These are phyloP conservation scores for Amia ocellicauda DNA, from an alignment of 2,113 vertebrate species.

Conservation along the genomic window DNA sequence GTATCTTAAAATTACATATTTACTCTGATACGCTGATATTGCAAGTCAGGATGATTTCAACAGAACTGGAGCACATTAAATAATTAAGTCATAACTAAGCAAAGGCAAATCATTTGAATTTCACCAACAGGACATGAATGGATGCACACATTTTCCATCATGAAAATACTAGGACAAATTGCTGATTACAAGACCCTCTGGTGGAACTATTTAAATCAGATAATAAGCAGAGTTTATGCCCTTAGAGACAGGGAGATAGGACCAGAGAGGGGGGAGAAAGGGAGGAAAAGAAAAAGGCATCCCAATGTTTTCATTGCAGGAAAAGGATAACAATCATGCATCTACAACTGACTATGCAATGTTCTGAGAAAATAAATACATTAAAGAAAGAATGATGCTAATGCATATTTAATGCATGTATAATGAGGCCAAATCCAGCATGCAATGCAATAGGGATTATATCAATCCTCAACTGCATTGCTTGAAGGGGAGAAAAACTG, in stretches of 20 bases:
- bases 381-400: background rate
- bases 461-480: background rate
- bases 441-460: slow-evolving; percentile 4
- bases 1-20: too few species aligned
- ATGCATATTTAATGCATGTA: slow-evolving; percentile 6
- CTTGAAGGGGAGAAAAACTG: slow-evolving; percentile 2
- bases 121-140: background rate
- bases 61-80: too few species aligned
- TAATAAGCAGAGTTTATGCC: too few species aligned
- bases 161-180: background rate
- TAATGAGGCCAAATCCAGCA: slow-evolving; percentile 4
- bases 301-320: background rate
- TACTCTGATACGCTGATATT: too few species aligned
- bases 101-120: too few species aligned
- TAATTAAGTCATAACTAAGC: too few species aligned
- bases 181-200: too few species aligned
- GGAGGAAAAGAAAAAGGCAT: background rate
- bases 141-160: background rate
- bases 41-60: too few species aligned
- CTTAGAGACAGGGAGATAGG: too few species aligned
- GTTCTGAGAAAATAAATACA: background rate
- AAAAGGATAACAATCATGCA: background rate
- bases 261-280: background rate
- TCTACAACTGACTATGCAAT: background rate
- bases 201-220: too few species aligned